These are phyloP conservation scores for Oostethus manadensis DNA, from an alignment of 2,113 vertebrate genomes.

Conservation along the genomic window DNA sequence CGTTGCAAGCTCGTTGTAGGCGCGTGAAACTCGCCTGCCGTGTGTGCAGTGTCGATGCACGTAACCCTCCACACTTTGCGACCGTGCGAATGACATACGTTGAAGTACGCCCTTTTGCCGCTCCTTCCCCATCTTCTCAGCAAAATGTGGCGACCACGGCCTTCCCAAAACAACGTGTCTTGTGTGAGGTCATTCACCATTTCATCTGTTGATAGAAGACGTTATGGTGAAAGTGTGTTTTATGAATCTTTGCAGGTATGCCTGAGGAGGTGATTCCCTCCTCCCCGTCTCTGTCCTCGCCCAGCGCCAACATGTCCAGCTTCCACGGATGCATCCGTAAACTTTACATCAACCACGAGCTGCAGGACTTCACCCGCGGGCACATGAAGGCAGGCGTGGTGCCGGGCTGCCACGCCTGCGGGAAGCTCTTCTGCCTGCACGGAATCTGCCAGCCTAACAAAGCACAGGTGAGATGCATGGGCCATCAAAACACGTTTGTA, in stretches of 20 bases:
- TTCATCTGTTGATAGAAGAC: background rate
- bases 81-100: no score
- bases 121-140: no score
- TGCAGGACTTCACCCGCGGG: slow-evolving; percentile 95
- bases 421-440: slow-evolving; percentile 84
- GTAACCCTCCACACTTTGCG: no score
- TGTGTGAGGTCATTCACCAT: no score
- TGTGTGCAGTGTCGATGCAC: no score
- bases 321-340: slow-evolving; percentile 97
- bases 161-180: no score
- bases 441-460: slow-evolving; percentile 86
- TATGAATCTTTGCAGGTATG: slow-evolving; percentile 75
- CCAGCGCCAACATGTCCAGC: slow-evolving; percentile 82
- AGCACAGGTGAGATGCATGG: slow-evolving; percentile 42
- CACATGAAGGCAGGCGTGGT: slow-evolving; percentile 91
- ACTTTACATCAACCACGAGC: slow-evolving; percentile 96
- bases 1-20: no score
- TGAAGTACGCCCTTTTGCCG: no score
- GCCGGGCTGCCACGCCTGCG: slow-evolving; percentile 90
- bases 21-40: no score
- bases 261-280: slow-evolving; percentile 84
- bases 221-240: background rate
- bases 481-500: background rate
- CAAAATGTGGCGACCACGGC: no score
- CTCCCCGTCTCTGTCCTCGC: slow-evolving; percentile 79